phyloP scores from a whole-genome alignment of 2,113 vertebrate species.

The Ceyx cyanopectus region DNA sequence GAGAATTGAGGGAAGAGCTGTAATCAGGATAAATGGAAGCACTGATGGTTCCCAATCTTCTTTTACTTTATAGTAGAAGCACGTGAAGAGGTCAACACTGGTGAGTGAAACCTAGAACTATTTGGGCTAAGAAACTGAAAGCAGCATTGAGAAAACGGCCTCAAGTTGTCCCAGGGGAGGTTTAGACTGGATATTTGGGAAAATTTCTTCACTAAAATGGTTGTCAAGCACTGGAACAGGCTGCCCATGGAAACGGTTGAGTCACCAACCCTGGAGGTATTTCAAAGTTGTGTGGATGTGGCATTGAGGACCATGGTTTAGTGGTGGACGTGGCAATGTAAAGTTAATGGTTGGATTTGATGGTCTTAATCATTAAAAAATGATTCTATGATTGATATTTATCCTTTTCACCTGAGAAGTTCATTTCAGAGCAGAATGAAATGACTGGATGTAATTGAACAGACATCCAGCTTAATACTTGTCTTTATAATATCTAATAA shows the following conservation, averaged over 20 bases:
- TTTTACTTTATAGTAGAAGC: neutral
- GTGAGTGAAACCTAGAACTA: neutral
- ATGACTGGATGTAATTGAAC: neutral
- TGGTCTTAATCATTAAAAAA: neutral
- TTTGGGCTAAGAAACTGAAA: neutral
- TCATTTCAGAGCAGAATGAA: constrained; percentile 13
- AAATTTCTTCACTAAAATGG: neutral
- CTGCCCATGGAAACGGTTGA: neutral
- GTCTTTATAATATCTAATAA: neutral
- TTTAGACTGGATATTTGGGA: neutral
- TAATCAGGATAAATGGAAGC: neutral
- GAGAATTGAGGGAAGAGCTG: neutral
- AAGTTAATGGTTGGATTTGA: neutral
- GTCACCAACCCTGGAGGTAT: neutral
- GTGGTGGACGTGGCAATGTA: neutral
- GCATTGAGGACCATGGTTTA: neutral
- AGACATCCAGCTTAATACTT: neutral
- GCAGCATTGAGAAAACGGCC: neutral
- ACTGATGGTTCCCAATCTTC: neutral
- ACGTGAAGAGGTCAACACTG: neutral
- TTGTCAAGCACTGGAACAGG: neutral
- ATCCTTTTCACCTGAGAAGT: constrained; percentile 16
- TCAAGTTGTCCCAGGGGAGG: neutral
- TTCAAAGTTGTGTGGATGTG: too few relatives aligned
- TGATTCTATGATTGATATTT: neutral